Conservation (phyloP, 2,888 invertebrate genomes). For the Meliscaeva auricollis region DNA sequence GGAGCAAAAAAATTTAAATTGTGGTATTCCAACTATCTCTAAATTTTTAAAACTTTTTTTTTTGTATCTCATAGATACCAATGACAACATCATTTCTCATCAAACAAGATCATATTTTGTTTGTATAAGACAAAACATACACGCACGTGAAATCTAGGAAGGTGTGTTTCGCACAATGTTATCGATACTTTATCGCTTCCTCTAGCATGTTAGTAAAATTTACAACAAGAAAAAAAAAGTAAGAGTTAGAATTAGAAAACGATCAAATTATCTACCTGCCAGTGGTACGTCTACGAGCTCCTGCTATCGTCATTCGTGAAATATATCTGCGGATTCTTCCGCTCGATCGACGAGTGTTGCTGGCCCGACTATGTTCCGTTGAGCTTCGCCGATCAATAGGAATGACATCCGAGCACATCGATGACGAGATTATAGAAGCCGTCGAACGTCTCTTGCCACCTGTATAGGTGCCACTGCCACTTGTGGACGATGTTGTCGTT, state of each 20-base stretch:
- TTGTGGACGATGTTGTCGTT: constrained; percentile 82
- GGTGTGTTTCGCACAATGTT: neutral
- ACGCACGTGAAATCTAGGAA: constrained; percentile 2
- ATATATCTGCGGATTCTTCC: constrained; percentile 83
- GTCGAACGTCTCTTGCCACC: constrained; percentile 83
- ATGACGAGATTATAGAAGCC: constrained; percentile 83
- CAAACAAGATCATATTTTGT: neutral
- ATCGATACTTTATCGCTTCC: neutral
- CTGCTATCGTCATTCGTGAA: constrained; percentile 83
- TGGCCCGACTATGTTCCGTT: constrained; percentile 81
- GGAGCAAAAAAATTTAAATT: no score
- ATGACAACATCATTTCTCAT: neutral
- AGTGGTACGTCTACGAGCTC: constrained; percentile 83
- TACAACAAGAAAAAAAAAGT: constrained; percentile 2
- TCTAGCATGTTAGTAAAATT: constrained; percentile 81
- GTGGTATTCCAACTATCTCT: no score
- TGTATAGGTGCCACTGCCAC: constrained; percentile 82
- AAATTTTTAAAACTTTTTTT: no score
- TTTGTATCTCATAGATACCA: no score
- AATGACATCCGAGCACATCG: constrained; percentile 82
- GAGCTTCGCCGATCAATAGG: constrained; percentile 83
- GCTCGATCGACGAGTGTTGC: constrained; percentile 81
- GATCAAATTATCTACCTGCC: constrained; percentile 82
- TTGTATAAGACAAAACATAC: neutral
- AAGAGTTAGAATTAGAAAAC: constrained; percentile 52